phyloP scores from a whole-genome alignment of 1,140 invertebrate species.

The Zaprionus gabonicus region DNA sequence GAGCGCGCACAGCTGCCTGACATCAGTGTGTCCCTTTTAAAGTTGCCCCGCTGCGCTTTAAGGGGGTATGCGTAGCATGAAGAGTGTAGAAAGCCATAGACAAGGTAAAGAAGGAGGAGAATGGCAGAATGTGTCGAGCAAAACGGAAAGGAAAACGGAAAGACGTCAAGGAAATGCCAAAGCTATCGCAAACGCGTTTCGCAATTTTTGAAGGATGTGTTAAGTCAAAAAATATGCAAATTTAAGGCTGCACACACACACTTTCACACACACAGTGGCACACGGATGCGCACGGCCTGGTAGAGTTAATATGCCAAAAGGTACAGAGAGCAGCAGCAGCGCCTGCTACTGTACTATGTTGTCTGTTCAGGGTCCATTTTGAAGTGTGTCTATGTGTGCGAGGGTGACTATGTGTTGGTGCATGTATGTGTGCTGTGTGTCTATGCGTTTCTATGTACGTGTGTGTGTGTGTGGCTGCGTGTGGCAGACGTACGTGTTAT shows the following conservation, averaged over 20 bases:
- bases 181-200: conserved; percentile 81
- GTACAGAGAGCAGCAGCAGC: conserved; percentile 27
- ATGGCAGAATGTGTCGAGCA: conserved; percentile 30
- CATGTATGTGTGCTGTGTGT: conserved; percentile 5
- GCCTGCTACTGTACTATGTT: conserved; percentile 8
- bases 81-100: not conserved
- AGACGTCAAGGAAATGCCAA: conserved; percentile 81
- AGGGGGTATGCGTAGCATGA: not conserved
- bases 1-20: not conserved
- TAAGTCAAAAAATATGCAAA: conserved; percentile 83
- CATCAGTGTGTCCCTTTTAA: not conserved
- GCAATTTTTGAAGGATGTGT: conserved; percentile 83
- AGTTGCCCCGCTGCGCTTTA: not conserved
- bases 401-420: conserved; percentile 8
- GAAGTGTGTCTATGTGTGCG: conserved; percentile 4
- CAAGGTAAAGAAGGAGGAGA: not conserved
- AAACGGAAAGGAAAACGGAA: conserved; percentile 59
- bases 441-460: conserved; percentile 13
- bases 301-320: conserved; percentile 68
- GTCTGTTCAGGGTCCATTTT: too few species aligned
- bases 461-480: conserved; percentile 14
- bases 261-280: conserved; percentile 8
- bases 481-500: conserved; percentile 71
- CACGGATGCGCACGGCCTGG: conserved; percentile 43
- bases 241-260: conserved; percentile 42